Evolutionary conservation across 2,113 vertebrate genomes (phyloP).

Genomic region (Corythornis cristatus): DNA sequence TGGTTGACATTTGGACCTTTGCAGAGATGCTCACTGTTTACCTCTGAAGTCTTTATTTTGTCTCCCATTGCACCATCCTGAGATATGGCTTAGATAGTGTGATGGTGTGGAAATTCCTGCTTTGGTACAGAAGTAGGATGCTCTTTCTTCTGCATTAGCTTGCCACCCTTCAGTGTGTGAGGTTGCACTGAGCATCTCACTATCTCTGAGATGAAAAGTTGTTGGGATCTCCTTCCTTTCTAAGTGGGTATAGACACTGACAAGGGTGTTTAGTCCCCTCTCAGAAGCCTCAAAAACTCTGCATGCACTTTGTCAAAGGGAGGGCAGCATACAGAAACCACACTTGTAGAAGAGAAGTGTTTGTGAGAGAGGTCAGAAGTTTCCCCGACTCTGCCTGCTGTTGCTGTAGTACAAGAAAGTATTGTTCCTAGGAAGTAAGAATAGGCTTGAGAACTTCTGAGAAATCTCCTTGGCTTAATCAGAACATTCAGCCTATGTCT

Average conservation of each 20-base stretch:
- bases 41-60: background rate
- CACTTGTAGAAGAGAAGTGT: background rate
- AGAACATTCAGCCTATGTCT: background rate
- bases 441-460: background rate
- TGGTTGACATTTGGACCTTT: constrained; percentile 43
- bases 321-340: background rate
- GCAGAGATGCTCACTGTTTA: background rate
- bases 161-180: background rate
- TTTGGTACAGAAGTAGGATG: background rate
- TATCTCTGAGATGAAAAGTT: background rate
- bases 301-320: background rate
- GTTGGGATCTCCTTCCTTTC: background rate
- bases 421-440: background rate
- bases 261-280: background rate
- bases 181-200: background rate
- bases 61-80: background rate
- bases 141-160: background rate
- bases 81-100: background rate
- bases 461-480: background rate
- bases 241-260: background rate
- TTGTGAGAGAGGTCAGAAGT: background rate
- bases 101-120: background rate
- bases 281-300: background rate
- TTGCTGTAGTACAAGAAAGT: background rate
- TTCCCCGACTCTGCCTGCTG: background rate